phyloP scores from a whole-genome alignment of 2,888 invertebrate genomes.

The Synanthedon andrenaeformis region DNA sequence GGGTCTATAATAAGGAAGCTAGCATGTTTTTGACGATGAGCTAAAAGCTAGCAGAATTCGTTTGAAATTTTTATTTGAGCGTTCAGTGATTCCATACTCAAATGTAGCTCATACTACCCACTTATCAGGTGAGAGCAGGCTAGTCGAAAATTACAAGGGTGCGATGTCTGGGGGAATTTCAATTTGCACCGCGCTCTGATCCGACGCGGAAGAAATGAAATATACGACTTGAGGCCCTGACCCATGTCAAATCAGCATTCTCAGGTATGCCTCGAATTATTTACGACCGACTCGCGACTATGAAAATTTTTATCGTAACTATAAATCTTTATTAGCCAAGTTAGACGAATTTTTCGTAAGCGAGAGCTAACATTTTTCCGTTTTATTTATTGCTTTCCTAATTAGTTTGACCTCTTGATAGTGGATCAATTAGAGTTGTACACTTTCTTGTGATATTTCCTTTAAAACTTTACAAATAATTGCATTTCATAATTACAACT shows the following conservation, averaged over 20 bases:
- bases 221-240: conserved; percentile 49
- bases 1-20: no score
- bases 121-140: neutral
- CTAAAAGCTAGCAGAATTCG: no score
- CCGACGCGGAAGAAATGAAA: conserved; percentile 55
- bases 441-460: no score
- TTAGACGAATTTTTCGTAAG: conserved; percentile 32
- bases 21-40: no score
- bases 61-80: no score
- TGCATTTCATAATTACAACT: no score
- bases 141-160: conserved; percentile 22
- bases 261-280: conserved; percentile 64
- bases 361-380: conserved; percentile 8
- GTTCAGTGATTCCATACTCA: no score
- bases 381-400: neutral
- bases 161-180: conserved; percentile 40
- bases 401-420: neutral
- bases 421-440: neutral
- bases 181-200: conserved; percentile 52
- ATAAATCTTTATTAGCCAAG: conserved; percentile 61
- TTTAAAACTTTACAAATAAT: neutral
- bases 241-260: conserved; percentile 67
- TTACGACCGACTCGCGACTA: conserved; percentile 57
- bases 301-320: conserved; percentile 56
- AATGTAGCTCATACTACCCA: neutral